These are phyloP conservation scores for Enteromius afrohamiltoni DNA, from an alignment of 2,797 vertebrate species.

Conservation along the genomic window DNA sequence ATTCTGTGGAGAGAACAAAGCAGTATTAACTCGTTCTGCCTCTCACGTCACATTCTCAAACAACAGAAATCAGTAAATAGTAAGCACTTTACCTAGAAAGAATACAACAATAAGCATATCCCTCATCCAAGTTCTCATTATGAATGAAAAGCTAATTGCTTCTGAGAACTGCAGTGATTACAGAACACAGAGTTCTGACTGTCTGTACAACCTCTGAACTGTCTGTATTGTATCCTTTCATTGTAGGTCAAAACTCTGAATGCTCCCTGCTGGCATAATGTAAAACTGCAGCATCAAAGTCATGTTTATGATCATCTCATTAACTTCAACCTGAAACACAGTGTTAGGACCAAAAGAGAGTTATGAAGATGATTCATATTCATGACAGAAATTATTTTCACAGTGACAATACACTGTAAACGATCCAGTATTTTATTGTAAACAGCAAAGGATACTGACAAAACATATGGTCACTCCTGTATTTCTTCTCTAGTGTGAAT, in stretches of 20 bases:
- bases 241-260: too few species aligned
- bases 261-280: slow-evolving; percentile 26
- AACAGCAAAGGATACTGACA: not conserved
- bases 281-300: not conserved
- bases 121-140: slow-evolving; percentile 8
- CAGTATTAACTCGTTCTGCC: not conserved
- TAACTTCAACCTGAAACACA: not conserved
- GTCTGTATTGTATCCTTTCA: not conserved
- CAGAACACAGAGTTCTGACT: not conserved
- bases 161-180: not conserved
- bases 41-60: not conserved
- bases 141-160: not conserved
- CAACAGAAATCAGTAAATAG: not conserved
- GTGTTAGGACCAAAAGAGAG: not conserved
- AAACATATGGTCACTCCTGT: not conserved
- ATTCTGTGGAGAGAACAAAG: slow-evolving; percentile 3
- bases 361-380: not conserved
- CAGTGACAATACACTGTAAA: not conserved
- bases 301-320: not conserved
- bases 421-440: too few species aligned
- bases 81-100: not conserved
- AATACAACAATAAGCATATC: slow-evolving; percentile 12
- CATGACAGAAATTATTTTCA: not conserved
- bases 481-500: not conserved
- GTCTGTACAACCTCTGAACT: not conserved